phyloP scores from a whole-genome alignment of 2,113 vertebrate genomes.

The Crypturellus undulatus region DNA sequence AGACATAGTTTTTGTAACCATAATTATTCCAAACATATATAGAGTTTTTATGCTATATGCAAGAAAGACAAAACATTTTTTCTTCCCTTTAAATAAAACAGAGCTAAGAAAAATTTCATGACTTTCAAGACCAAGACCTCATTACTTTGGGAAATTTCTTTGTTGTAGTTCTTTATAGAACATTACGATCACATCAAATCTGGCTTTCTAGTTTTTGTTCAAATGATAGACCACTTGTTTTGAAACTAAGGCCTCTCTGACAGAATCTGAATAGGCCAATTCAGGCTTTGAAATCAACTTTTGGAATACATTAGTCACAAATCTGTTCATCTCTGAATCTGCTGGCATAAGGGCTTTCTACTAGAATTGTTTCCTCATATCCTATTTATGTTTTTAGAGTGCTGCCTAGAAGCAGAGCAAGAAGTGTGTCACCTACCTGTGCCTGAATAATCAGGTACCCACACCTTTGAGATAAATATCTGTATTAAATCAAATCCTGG shows the following conservation, averaged over 20 bases:
- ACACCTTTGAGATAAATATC: neutral
- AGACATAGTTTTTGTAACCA: neutral
- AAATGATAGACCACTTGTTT: neutral
- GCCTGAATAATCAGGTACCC: neutral
- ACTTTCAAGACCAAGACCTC: neutral
- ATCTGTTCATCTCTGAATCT: constrained; percentile 6
- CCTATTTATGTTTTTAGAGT: neutral
- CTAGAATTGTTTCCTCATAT: constrained; percentile 13
- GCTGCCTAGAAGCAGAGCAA: neutral
- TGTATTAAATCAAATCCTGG: neutral
- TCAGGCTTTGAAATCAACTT: neutral
- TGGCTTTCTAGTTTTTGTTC: neutral
- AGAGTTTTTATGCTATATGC: neutral
- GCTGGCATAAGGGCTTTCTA: neutral
- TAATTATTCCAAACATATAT: neutral
- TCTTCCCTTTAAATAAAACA: neutral
- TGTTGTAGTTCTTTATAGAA: neutral
- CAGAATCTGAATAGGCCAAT: neutral
- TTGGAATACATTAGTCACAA: neutral
- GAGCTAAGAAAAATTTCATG: neutral
- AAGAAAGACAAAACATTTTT: neutral
- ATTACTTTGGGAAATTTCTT: neutral
- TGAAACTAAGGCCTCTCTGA: neutral
- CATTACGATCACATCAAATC: neutral
- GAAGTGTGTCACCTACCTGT: neutral